phyloP scores from a whole-genome alignment of 2,113 vertebrate genomes.

The Formicarius rufipectus region DNA sequence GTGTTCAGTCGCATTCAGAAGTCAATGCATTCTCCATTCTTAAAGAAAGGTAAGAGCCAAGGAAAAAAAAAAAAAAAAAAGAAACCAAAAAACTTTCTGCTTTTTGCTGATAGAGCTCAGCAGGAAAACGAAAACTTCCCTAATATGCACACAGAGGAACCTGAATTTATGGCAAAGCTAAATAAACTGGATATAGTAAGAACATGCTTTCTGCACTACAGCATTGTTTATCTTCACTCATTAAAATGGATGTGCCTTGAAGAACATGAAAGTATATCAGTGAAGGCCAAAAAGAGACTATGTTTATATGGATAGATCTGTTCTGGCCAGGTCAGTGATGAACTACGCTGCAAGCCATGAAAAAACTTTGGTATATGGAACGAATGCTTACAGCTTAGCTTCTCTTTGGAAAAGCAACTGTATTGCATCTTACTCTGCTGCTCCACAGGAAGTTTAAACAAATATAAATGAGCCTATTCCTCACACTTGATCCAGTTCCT shows the following conservation, averaged over 20 bases:
- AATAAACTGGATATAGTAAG: neutral
- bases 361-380: accelerated
- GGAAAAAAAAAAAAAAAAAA: too few relatives aligned
- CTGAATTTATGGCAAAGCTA: neutral
- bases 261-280: neutral
- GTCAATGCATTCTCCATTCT: neutral
- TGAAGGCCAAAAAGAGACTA: neutral
- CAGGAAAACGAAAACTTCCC: neutral
- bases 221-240: neutral
- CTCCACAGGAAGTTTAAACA: neutral
- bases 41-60: neutral
- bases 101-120: neutral
- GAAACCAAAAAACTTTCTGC: neutral
- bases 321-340: neutral
- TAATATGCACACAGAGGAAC: neutral
- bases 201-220: neutral
- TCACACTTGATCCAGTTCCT: neutral
- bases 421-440: neutral
- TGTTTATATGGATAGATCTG: neutral
- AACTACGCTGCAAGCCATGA: neutral
- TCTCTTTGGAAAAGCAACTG: neutral
- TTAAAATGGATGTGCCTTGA: neutral
- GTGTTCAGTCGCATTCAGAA: neutral
- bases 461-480: neutral
- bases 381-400: neutral